Base-by-base conservation (phyloP, 2,888 invertebrate genomes). In the Caenorhabditis auriculariae region DNA sequence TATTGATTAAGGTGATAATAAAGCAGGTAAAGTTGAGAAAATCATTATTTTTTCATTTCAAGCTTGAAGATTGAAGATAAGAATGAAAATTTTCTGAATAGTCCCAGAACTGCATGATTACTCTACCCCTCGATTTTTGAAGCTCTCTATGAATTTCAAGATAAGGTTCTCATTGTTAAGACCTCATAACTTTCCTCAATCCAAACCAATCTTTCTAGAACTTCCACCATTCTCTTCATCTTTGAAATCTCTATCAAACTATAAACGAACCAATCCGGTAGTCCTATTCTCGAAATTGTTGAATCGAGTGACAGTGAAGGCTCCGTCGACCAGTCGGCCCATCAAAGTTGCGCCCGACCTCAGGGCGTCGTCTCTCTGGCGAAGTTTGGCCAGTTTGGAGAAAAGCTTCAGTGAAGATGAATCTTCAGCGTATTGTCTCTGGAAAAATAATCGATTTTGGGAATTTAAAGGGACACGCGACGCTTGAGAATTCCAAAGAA, bases 231-330 rank as follows among this genome's bases (percentile, higher is more conserved):
- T 21, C 4, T 46, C 27, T 28, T 24, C 5, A 38, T 17, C 9
- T 29, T 32, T 35, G 15, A n/a, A 35, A 12, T 47, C 4, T 47
- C 21, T n/a, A 3, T 32, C n/a, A n/a, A n/a, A n/a, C n/a, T n/a
- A 2, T 15, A 29, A 39, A 62, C 62, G 55, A 38, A 72, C 72
- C 57, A 65, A 62, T 54, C 66, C 66, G 12, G 53, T 63, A 0
- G 72, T 71, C 7, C 55, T 24, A 46, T 68, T 69, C 28, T 69
- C 67, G 17, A 58, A 59, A 42, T 60, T 53, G 35, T 55, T 53
- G 57, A 76, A 78, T 19, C 78, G 56, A 7, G 76, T 71, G 21
- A 78, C 51, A 12, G 72, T 69, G 54, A 78, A 78, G 0, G 72
- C 72, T 5, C 67, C 66, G 47, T 75, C 64, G 1, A 69, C 66